Conservation (phyloP, 2,888 invertebrate genomes). For the Chalcis sispes region DNA sequence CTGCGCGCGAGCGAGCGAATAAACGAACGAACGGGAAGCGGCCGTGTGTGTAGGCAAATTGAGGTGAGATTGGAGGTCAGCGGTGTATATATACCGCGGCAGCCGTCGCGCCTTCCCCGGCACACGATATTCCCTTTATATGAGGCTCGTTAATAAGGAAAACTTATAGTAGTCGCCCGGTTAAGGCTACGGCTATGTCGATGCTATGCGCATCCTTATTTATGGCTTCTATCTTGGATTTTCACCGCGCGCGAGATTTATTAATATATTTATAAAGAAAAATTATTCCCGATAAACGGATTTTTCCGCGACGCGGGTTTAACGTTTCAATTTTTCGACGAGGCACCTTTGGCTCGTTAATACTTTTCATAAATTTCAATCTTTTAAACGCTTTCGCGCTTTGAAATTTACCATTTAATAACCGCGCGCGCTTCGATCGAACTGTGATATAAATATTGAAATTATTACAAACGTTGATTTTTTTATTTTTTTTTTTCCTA, state of each 20-base stretch:
- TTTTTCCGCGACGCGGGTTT: too few species aligned
- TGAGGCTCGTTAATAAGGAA: constrained; percentile 51
- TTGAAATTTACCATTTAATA: too few species aligned
- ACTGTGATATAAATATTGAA: too few species aligned
- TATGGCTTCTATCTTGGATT: constrained; percentile 44
- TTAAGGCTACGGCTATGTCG: neutral
- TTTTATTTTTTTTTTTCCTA: too few species aligned
- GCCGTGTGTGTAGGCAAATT: constrained; percentile 74
- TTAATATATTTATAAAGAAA: constrained; percentile 1
- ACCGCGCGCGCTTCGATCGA: too few species aligned
- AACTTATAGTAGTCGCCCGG: constrained; percentile 36
- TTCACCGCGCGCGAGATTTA: constrained; percentile 13
- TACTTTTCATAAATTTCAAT: too few species aligned
- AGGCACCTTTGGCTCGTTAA: too few species aligned
- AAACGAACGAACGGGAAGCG: constrained; percentile 76
- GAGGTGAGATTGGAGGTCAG: constrained; percentile 76
- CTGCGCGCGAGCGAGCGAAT: constrained; percentile 72
- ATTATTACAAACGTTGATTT: too few species aligned
- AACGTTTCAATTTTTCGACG: too few species aligned
- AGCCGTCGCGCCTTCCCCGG: constrained; percentile 18
- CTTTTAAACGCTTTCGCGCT: too few species aligned
- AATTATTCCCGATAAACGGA: too few species aligned
- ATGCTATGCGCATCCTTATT: constrained; percentile 27
- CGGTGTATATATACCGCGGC: constrained; percentile 63
- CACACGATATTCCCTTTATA: constrained; percentile 37